Base-by-base conservation (phyloP, 2,888 invertebrate genomes). In the Coecobrya sp. region DNA sequence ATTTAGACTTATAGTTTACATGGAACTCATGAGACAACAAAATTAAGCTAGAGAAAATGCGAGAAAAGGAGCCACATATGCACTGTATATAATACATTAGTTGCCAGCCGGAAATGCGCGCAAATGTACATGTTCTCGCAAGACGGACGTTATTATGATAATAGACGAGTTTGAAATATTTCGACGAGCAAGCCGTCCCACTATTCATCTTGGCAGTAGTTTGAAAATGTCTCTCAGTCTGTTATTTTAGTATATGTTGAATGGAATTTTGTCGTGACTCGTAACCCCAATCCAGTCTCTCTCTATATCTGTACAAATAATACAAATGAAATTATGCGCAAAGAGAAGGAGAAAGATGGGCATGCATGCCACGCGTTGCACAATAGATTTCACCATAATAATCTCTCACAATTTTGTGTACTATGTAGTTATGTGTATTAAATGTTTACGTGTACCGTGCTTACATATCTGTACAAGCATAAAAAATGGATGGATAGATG, bases 81-180 rank as follows among this genome's bases (percentile, higher is more conserved):
- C 11, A 13, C 25, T 22, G 65, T 42, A 73, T n/a, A 30, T 1
- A 36, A 36, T 45, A 49, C 62, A 45, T 59, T 86, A 55, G 42
- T 68, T 84, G 89, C 70, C 73, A 89, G 73, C 84, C 89, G 89
- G 89, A 89, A 89, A 89, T 82, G 82, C 82, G 70, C 45, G 22
- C 19, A 76, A 42, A 87, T 76, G 16, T 86, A 27, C 52, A 19
- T 49, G 52, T 52, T 70, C n/a, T 68, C 19, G 13, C 76, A 45
- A 8, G 42, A 13, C 27, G 8, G 49, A 49, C 68, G 52, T 86
- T 49, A 86, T 81, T 88, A 45, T 59, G 76, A 45, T 73, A 76
- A 76, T 90, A 85, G 68, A 68, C 68, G 65, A 62, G 59, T 90
- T 85, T 89, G 76, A 85, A 79, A 91, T 91, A 86, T 73, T 79